phyloP scores from a whole-genome alignment of 2,797 vertebrate species.

The Poecile montanus region DNA sequence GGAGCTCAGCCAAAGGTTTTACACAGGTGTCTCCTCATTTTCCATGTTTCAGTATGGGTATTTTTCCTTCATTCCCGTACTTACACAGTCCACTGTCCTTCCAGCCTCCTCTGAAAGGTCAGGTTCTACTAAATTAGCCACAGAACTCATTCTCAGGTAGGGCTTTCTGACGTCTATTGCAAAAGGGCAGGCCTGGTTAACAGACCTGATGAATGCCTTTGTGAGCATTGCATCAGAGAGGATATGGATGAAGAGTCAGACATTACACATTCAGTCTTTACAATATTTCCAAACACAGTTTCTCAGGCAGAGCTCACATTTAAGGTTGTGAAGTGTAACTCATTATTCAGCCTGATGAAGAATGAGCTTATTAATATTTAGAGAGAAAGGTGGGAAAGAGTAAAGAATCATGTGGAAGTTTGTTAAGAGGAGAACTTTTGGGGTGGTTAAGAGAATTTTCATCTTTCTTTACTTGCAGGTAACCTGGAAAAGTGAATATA shows the following conservation, averaged over 20 bases:
- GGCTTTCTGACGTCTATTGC: background rate
- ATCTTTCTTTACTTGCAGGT: background rate
- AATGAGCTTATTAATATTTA: background rate
- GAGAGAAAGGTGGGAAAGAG: background rate
- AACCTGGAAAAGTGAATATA: background rate
- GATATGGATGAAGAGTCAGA: background rate
- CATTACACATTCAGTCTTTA: background rate
- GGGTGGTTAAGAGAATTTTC: background rate
- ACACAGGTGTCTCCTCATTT: background rate
- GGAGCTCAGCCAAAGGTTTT: background rate
- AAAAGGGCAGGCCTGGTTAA: background rate
- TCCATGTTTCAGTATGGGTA: background rate
- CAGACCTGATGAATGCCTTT: background rate
- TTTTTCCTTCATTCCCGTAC: background rate
- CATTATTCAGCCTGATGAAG: background rate
- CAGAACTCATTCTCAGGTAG: background rate
- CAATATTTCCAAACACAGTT: background rate
- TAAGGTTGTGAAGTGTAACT: background rate
- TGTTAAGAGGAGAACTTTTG: background rate
- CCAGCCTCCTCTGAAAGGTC: constrained; percentile 12
- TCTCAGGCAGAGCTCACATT: background rate
- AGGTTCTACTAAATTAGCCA: constrained; percentile 8
- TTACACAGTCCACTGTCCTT: background rate
- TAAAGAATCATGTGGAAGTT: background rate
- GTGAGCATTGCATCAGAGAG: background rate